These are phyloP conservation scores for Fabriciana adippe DNA, from an alignment of 2,888 invertebrate species.

Conservation along the genomic window DNA sequence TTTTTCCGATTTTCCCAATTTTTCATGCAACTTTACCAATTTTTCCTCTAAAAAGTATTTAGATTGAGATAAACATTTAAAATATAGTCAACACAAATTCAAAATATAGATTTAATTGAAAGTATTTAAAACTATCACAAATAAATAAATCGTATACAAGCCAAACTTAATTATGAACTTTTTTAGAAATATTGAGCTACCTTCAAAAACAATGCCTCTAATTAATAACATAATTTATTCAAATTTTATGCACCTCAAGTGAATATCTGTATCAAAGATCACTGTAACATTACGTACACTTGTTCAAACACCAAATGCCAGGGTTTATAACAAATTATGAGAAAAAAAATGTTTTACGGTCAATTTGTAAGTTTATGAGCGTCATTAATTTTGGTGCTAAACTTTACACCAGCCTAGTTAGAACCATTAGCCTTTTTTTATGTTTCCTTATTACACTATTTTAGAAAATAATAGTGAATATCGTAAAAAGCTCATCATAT, in stretches of 20 bases:
- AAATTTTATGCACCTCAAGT: conserved; percentile 42
- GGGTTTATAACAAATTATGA: conserved; percentile 31
- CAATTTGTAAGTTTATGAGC: conserved; percentile 38
- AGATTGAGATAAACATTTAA: too few species aligned
- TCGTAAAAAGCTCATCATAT: too few species aligned
- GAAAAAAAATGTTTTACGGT: conserved; percentile 38
- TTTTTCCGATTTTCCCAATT: too few species aligned
- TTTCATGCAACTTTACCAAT: too few species aligned
- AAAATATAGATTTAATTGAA: too few species aligned
- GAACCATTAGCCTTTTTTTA: conserved; percentile 29
- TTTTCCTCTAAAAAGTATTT: too few species aligned
- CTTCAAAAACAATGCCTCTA: too few species aligned
- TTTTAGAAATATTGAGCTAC: too few species aligned
- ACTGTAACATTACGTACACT: conserved; percentile 38
- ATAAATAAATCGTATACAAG: too few species aligned
- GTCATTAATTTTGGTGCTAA: conserved; percentile 58
- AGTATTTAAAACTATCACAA: too few species aligned
- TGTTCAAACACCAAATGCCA: conserved; percentile 44
- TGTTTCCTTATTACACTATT: conserved; percentile 17
- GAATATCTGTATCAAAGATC: conserved; percentile 39
- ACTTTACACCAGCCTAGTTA: conserved; percentile 40
- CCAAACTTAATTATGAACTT: too few species aligned
- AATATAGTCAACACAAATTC: too few species aligned
- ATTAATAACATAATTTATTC: conserved; percentile 15
- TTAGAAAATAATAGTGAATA: conserved; percentile 6